phyloP scores from a whole-genome alignment of 2,888 invertebrate genomes.

The Corbicula japonica region DNA sequence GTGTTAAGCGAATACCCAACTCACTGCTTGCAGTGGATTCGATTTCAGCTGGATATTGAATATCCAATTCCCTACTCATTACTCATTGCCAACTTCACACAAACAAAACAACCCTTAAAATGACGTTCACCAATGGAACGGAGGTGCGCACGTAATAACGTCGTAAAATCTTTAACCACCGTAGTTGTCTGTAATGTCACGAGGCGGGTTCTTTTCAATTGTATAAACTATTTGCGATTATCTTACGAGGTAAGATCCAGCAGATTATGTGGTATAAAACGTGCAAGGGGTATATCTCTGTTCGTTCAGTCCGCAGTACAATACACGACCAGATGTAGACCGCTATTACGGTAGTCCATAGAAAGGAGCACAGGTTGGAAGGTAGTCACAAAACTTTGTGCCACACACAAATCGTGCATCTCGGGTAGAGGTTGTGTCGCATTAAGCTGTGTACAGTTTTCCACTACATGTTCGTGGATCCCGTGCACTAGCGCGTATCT shows the following conservation, averaged over 20 bases:
- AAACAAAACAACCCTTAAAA: no score
- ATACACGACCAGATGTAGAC: slow-evolving; percentile 36
- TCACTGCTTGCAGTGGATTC: no score
- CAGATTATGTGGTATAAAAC: slow-evolving; percentile 26
- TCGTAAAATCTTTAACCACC: no score
- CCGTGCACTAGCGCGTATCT: slow-evolving; percentile 32
- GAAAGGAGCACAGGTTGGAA: slow-evolving; percentile 45
- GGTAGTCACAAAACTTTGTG: slow-evolving; percentile 50
- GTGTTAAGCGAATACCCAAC: no score
- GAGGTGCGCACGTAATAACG: no score
- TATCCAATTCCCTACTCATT: no score
- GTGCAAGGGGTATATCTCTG: slow-evolving; percentile 25
- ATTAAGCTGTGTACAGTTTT: background rate
- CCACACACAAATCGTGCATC: slow-evolving; percentile 18
- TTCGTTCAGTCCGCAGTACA: background rate
- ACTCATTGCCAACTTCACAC: no score
- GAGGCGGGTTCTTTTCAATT: no score
- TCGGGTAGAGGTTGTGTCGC: background rate
- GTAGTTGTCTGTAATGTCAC: no score
- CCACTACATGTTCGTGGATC: background rate
- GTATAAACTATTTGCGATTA: no score
- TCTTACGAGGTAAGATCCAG: slow-evolving; percentile 45
- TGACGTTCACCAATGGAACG: no score
- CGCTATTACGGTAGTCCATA: slow-evolving; percentile 46
- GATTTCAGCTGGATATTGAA: no score